Evolutionary conservation across 2,113 vertebrate genomes (phyloP).

Genomic region (Columba livia): DNA sequence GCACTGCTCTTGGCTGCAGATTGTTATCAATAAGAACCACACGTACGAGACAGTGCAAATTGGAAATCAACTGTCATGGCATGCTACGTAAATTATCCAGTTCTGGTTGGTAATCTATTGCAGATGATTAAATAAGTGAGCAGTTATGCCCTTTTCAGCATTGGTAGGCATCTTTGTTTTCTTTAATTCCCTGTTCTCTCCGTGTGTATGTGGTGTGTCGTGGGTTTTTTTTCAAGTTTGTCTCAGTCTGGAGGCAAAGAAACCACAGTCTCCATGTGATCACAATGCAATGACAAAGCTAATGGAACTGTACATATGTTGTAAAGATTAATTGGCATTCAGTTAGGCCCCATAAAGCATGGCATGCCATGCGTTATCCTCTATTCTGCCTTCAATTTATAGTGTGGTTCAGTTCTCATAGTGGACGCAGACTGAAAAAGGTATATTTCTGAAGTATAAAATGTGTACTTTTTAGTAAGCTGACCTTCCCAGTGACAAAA

Average conservation of each 20-base stretch:
- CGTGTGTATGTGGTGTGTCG: neutral
- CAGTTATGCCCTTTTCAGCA: neutral
- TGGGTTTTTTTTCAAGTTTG: neutral
- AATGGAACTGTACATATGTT: neutral
- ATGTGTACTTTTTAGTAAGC: neutral
- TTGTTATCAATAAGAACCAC: neutral
- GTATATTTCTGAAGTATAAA: neutral
- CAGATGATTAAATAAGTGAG: conserved; percentile 8
- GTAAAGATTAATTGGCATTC: conserved; percentile 44
- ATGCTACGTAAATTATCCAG: neutral
- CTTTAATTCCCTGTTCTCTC: neutral
- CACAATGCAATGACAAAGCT: neutral
- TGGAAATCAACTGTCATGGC: neutral
- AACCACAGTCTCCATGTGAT: neutral
- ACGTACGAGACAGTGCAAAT: neutral
- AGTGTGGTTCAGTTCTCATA: neutral
- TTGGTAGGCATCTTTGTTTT: neutral
- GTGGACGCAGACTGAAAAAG: neutral
- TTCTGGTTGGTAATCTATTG: neutral
- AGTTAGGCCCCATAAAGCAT: conserved; percentile 41
- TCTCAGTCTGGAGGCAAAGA: neutral
- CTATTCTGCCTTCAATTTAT: conserved; percentile 15
- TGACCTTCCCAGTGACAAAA: neutral
- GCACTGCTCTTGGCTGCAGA: neutral
- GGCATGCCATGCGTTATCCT: neutral